Evolutionary conservation across 2,113 vertebrate species (phyloP), one percentile per base, ranked within the genome.

Genomic region (Galbula dea): DNA sequence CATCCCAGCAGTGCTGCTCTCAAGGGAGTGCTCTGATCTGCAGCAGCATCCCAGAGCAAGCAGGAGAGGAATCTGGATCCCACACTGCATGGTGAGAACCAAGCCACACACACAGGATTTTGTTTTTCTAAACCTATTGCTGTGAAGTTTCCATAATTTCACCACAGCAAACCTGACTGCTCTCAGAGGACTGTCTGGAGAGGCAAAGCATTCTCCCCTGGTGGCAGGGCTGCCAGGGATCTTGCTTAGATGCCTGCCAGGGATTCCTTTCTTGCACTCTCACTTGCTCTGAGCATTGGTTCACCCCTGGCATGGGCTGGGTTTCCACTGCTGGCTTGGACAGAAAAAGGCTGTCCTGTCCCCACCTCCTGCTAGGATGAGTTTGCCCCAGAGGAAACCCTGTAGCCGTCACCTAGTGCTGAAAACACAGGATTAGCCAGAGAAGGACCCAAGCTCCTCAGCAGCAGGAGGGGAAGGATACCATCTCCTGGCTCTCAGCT

Each of bases 381-480:
- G 17, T 46, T 67, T 86, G 29, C 58, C 34, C 37, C 7, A 22
- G 43, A 63, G 57, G 66, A 90, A 80, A 36, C 6, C 5, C 32
- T 49, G 58, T 41, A 37, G 39, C 55, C 0, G 0, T 43, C n/a
- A 20, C 17, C 36, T 67, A 2, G 9, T 2, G 2, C 65, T 81
- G 45, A 55, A 7, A 45, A 30, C 5, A 7, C 68, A 58, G 51
- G 30, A 43, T 39, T 6, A 90, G 34, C 36, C 20, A 23, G 68
- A 83, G 87, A n/a, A 58, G 30, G 41, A 86, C n/a, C 32, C 29
- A 41, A 26, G 52, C 57, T 87, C 36, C 83, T 83, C 66, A 83
- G n/a, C 65, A 83, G 58, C 29, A 77, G 67, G 68, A 82, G 20
- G 32, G 11, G 20, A 57, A 49, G 51, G 36, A 63, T 24, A 30